Base-by-base conservation (phyloP, 2,888 invertebrate species). In the Lasioglossum villosulum region DNA sequence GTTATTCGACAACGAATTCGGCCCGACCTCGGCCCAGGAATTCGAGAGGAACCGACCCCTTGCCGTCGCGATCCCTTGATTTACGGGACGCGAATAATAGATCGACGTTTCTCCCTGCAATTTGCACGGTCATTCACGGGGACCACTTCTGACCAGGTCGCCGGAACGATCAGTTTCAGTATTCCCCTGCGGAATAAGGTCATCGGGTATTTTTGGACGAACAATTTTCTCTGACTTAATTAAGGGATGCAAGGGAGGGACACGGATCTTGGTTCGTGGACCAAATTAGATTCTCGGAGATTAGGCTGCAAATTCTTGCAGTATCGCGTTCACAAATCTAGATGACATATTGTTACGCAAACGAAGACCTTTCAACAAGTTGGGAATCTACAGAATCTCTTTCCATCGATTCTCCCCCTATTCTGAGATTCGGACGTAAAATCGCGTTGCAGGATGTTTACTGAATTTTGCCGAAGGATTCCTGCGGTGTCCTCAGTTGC, bases 201-300 rank as follows among this genome's bases (percentile, higher is more conserved):
- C 84, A 71, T 42, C 27, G 63, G 45, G 52, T 78, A 82, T 78
- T 84, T 83, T 66, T 16, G 83, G 74, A 72, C 66, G 63, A 39
- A 75, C 66, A 52, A 75, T 83, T 82, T 83, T 48, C 42, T 56
- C 39, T 5, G 42, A n/a, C 52, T 76, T 39, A 14, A 30, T 42
- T 19, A 59, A 74, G 10, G 56, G 59, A 30, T 30, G 82, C 45
- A 34, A 27, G 42, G 10, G 30, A 30, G 48, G 39, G 56, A 19
- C 52, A 37, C 34, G 16, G 5, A 14, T 27, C 73, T 82, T 70
- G 42, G 78, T 82, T 75, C 42, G 34, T 37, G 59, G 71, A 78
- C 82, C 19, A 39, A 75, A 71, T 75, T 80, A 37, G 52, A 42
- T 23, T 8, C 10, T 39, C 34, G 12, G n/a, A 12, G 39, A 37